Evolutionary conservation across 2,113 vertebrate species (phyloP), one percentile per base, ranked within the genome.

Genomic region (Saccopteryx bilineata): DNA sequence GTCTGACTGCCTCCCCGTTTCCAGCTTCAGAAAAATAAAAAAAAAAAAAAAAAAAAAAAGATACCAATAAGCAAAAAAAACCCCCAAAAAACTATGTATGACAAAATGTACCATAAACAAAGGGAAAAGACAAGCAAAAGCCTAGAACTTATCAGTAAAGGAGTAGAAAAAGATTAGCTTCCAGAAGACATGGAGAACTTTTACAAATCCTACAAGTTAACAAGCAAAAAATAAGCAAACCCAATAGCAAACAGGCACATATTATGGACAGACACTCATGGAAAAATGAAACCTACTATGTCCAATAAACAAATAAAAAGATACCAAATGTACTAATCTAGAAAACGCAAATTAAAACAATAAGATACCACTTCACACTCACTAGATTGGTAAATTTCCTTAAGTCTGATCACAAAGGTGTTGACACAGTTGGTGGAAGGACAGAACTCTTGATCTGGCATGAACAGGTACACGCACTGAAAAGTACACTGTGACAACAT

Each of bases 271-370:
- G 69, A 52, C 5, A 17, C 14, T 69, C 66, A 69, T 31, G 24
- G 46, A 56, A 52, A 71, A 81, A 83, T 12, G 46, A 96, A 94
- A 65, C 48, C 48, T 26, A 39, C 52, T 58, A 71, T 74, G 31
- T 24, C 68, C 33, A 48, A 71, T 48, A 68, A 72, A 80, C 23
- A 95, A 23, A 95, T 9, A 71, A 52, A 93, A 91, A 58, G 56
- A 71, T 81, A 56, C 10, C 13, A 46, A 75, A 58, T 81, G 33
- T 26, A 61, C 18, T 48, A 76, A 71, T 28, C 4, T 48, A 74
- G 28, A 75, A 85, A 61, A 76, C 33, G 24, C 21, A 87, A 87
- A 80, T 48, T 69, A 93, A 93, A 92, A 75, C 31, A 48, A n/a
- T 39, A 52, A 71, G 61, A 71, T 13, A 84, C 15, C 24, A 65